A percentile compares a stretch with the other conserved stretches of the same genome.
These are phyloP conservation scores for Ifrita kowaldi DNA, from an alignment of 2,113 vertebrate genomes.

Conservation along the genomic window DNA sequence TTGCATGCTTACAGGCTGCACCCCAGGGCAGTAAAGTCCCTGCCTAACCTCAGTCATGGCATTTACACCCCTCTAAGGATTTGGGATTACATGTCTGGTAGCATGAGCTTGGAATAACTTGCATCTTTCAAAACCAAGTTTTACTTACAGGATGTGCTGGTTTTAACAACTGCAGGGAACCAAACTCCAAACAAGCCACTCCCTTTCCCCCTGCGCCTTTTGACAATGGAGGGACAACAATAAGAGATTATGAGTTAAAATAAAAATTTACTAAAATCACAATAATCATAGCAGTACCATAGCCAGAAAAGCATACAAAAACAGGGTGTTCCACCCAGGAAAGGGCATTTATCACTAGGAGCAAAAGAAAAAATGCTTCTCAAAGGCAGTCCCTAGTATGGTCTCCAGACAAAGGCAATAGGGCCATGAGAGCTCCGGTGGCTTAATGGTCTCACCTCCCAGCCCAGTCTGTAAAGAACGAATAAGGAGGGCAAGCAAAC, in stretches of 20 bases:
- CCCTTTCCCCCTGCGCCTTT: accelerated
- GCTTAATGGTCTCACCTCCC: neutral
- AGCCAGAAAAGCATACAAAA: neutral
- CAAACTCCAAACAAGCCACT: neutral
- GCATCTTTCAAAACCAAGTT: neutral
- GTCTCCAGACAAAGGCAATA: neutral
- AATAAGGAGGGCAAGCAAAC: neutral
- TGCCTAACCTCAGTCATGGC: neutral
- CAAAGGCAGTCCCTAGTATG: neutral
- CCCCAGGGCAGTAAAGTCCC: too few species aligned
- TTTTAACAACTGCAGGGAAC: neutral
- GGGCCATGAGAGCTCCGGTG: accelerated
- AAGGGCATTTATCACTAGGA: neutral
- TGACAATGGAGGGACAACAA: neutral
- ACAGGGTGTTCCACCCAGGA: neutral
- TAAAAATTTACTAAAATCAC: neutral
- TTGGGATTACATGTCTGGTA: neutral
- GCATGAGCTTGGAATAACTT: neutral
- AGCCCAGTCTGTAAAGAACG: neutral
- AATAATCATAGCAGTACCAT: neutral
- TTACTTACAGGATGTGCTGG: neutral
- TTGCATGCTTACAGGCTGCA: neutral
- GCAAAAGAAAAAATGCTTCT: neutral
- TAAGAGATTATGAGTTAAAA: neutral
- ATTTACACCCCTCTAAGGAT: neutral